Evolutionary conservation across 1,140 invertebrate genomes (phyloP).

Genomic region (Adoxophyes honmai): DNA sequence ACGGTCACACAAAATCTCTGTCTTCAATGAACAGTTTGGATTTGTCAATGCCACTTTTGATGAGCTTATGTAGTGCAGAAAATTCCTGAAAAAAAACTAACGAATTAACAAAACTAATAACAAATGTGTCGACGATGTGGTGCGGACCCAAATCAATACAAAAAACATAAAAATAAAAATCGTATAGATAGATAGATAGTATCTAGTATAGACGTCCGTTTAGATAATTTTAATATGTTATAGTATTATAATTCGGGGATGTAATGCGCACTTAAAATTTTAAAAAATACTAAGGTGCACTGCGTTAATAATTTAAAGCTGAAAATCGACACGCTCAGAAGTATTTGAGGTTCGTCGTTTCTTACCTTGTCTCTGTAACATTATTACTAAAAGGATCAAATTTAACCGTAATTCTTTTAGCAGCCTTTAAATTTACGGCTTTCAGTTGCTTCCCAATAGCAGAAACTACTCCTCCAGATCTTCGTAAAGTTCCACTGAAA

Average conservation of each 20-base stretch:
- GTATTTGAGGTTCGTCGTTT: constrained; percentile 18
- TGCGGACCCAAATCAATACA: too few relatives aligned
- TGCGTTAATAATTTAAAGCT: too few relatives aligned
- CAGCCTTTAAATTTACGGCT: constrained; percentile 86
- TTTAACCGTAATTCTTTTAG: constrained; percentile 85
- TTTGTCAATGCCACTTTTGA: constrained; percentile 84
- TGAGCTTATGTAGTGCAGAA: constrained; percentile 82
- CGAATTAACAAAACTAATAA: background rate
- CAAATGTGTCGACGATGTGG: too few relatives aligned
- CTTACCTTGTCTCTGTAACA: constrained; percentile 84
- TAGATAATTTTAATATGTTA: too few relatives aligned
- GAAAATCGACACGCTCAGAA: too few relatives aligned
- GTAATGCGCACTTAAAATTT: too few relatives aligned
- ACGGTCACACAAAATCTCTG: constrained; percentile 87
- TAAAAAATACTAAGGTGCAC: too few relatives aligned
- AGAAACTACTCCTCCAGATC: constrained; percentile 80
- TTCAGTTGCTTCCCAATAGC: constrained; percentile 84
- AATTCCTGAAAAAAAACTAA: constrained; percentile 80
- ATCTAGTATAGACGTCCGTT: too few relatives aligned
- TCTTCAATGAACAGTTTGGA: constrained; percentile 84
- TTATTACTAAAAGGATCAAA: constrained; percentile 91
- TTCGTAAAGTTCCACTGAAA: constrained; percentile 80
- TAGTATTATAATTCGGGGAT: too few relatives aligned
- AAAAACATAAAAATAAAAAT: too few relatives aligned
- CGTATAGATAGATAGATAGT: too few relatives aligned